phyloP scores from a whole-genome alignment of 1,140 invertebrate genomes.

The Gonatopus flavifemur region DNA sequence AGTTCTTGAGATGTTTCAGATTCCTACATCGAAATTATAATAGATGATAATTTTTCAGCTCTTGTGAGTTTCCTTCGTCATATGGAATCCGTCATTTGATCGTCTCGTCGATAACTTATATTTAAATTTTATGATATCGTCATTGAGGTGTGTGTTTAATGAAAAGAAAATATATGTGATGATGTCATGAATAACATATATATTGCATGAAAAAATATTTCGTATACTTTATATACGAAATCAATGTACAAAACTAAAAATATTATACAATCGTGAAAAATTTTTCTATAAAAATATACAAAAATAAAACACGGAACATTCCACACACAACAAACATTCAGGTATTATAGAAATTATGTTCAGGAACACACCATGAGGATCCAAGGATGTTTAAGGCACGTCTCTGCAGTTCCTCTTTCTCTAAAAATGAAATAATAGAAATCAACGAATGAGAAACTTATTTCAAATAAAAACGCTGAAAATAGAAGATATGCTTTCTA shows the following conservation, averaged over 20 bases:
- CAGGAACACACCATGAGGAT: conserved; percentile 60
- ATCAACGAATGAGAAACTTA: conserved; percentile 6
- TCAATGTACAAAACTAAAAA: conserved; percentile 31
- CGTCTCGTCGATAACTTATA: no score
- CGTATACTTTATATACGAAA: conserved; percentile 28
- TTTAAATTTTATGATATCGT: no score
- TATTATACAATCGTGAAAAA: no score
- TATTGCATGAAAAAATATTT: conserved; percentile 30
- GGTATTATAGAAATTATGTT: conserved; percentile 27
- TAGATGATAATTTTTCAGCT: no score
- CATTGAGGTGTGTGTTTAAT: conserved; percentile 10
- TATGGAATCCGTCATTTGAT: no score
- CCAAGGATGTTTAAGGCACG: conserved; percentile 70
- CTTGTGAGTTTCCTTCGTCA: no score
- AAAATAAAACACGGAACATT: conserved; percentile 25
- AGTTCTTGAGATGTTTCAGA: conserved; percentile 53
- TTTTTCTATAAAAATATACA: conserved; percentile 23
- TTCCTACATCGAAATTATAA: conserved; percentile 42
- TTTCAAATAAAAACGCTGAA: no score
- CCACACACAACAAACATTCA: conserved; percentile 15
- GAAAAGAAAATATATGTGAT: conserved; percentile 21
- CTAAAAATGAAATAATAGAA: conserved; percentile 40
- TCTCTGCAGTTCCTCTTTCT: conserved; percentile 63
- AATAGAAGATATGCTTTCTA: conserved; percentile 1
- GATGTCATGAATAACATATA: conserved; percentile 21